Conservation (phyloP, 2,888 invertebrate genomes). For the Julus scandinavius region DNA sequence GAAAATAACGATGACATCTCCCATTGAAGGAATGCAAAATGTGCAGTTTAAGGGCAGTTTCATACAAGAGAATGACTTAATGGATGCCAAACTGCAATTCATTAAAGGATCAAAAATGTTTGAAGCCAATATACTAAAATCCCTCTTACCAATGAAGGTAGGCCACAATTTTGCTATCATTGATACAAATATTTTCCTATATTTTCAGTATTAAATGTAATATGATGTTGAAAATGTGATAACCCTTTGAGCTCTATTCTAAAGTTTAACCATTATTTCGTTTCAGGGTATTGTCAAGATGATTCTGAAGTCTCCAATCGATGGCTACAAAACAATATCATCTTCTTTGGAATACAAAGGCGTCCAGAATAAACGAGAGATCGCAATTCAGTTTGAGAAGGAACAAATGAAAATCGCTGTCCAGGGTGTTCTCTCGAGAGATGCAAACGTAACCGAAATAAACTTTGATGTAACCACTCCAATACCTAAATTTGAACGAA, state of each 20-base stretch:
- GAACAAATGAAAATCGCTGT: constrained; percentile 45
- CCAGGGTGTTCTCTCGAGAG: not conserved
- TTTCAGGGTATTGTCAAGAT: not conserved
- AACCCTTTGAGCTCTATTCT: too few relatives aligned
- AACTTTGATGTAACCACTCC: constrained; percentile 54
- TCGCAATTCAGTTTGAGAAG: not conserved
- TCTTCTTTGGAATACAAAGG: constrained; percentile 41
- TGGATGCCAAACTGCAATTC: constrained; percentile 50
- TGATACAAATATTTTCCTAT: not conserved
- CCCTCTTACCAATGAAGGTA: constrained; percentile 8
- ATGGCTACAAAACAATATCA: not conserved
- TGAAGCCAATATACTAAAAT: constrained; percentile 38
- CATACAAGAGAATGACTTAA: constrained; percentile 47
- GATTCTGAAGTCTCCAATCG: not conserved
- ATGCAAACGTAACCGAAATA: constrained; percentile 8
- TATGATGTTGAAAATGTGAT: too few relatives aligned
- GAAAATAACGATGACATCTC: constrained; percentile 45
- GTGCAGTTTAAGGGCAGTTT: constrained; percentile 25
- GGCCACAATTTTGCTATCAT: not conserved
- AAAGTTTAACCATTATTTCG: not conserved
- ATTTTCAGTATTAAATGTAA: not conserved
- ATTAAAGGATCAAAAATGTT: constrained; percentile 51
- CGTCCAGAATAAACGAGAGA: not conserved
- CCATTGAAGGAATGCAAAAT: constrained; percentile 50
- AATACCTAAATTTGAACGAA: constrained; percentile 54